These are phyloP conservation scores for Silurus meridionalis DNA, from an alignment of 2,113 vertebrate genomes.

Conservation along the genomic window DNA sequence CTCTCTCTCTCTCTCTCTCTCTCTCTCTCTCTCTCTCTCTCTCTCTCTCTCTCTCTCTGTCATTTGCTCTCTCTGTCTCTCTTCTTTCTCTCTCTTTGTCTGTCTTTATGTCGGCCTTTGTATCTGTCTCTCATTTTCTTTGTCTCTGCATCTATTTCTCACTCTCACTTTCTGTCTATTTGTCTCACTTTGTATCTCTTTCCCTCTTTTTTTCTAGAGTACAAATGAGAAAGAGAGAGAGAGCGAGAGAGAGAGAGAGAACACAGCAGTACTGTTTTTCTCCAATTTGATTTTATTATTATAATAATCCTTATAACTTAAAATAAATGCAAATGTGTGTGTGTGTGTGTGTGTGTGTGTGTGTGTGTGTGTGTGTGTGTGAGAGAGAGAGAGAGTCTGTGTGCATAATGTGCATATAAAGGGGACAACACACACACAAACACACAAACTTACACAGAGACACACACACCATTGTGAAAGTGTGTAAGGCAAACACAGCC, in stretches of 20 bases:
- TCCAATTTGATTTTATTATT: not conserved
- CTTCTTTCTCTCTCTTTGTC: not conserved
- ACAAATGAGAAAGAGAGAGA: not conserved
- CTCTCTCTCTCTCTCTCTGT: not conserved
- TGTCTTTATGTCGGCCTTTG: not conserved
- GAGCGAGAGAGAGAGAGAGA: not conserved
- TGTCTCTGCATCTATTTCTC: too few species aligned
- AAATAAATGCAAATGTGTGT: not conserved
- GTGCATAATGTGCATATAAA: not conserved
- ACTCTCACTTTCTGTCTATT: too few species aligned
- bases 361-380: not conserved
- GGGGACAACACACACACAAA: too few species aligned
- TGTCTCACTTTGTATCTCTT: too few species aligned
- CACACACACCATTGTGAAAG: slow-evolving; percentile 4
- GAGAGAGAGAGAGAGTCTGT: not conserved
- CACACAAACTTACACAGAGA: not conserved
- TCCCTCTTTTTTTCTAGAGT: too few species aligned
- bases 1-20: too few species aligned
- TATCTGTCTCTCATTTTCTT: not conserved
- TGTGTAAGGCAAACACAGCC: slow-evolving; percentile 5
- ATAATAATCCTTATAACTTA: not conserved
- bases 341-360: not conserved
- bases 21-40: not conserved
- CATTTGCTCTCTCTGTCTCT: not conserved
- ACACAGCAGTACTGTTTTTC: not conserved